A percentile compares a stretch with the other conserved stretches of the same genome.
These are phyloP conservation scores for Dasypogon diadema DNA, from an alignment of 2,888 invertebrate genomes.

Conservation along the genomic window DNA sequence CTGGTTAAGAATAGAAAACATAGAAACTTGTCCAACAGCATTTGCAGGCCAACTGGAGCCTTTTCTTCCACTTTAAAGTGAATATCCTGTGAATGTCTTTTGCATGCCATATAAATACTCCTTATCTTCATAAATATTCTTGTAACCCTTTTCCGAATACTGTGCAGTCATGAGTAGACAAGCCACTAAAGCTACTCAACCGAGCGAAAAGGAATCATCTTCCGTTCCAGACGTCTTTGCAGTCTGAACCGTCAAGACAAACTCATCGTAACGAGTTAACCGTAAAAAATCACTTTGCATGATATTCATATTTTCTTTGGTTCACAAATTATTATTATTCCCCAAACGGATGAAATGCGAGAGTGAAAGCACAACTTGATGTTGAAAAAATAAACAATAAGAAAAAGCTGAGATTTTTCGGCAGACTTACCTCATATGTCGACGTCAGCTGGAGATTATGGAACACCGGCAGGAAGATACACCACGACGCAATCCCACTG, in stretches of 20 bases:
- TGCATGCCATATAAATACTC: too few relatives aligned
- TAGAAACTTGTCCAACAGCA: too few relatives aligned
- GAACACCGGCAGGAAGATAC: slow-evolving; percentile 78
- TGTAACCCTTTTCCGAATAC: too few relatives aligned
- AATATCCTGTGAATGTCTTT: too few relatives aligned
- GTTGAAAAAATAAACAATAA: neutral
- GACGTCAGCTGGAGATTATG: slow-evolving; percentile 79
- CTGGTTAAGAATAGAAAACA: too few relatives aligned
- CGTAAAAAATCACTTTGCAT: neutral
- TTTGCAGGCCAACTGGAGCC: too few relatives aligned
- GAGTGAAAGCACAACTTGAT: slow-evolving; percentile 13
- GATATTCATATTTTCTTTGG: too few relatives aligned
- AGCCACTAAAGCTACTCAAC: too few relatives aligned
- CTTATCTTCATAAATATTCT: too few relatives aligned
- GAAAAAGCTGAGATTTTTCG: neutral
- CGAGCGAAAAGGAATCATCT: neutral
- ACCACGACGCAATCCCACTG: slow-evolving; percentile 72
- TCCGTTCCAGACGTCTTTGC: neutral
- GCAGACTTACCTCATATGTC: slow-evolving; percentile 76
- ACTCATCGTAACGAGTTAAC: slow-evolving; percentile 1
- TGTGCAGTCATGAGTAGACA: too few relatives aligned
- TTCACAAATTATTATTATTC: too few relatives aligned
- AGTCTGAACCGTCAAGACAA: neutral
- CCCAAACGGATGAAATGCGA: slow-evolving; percentile 7
- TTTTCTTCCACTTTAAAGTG: too few relatives aligned